Evolutionary conservation across 2,888 invertebrate genomes (phyloP), one percentile per base, ranked within the genome.

Genomic region (Barypeithes pellucidus): DNA sequence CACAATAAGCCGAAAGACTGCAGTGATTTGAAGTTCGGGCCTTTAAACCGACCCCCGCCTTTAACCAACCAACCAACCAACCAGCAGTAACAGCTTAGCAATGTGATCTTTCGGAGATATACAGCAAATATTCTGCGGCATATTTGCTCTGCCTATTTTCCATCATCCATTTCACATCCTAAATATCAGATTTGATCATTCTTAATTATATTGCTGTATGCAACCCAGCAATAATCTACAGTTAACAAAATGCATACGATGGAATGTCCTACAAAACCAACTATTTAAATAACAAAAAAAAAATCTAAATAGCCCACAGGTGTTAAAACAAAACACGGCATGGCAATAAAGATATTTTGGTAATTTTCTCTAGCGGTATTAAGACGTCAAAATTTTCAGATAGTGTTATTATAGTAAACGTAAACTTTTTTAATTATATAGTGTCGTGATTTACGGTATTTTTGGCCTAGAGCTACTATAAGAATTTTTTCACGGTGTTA

Each of bases 371-470:
- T 50, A 66, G 54, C 66, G 39, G 66, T 39, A 57, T 57, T 54
- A 66, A 66, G 50, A 52, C 52, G 66, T 66, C 52, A 66, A 66
- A 66, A 52, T 36, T 39, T 39, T 18, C n/a, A 66, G 54, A 66
- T 39, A 54, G 41, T 24, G 66, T 39, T 65, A 47, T 39, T 52
- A 57, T 57, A 54, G 16, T 54, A 39, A 52, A 54, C 47, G 20
- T 54, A 54, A 39, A 41, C 39, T 18, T 52, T 54, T 39, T 54
- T 66, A 66, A 66, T 66, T 66, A 66, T 66, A 66, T 50, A 39
- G 22, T 66, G 41, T 66, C 66, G 39, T 66, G 66, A 54, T 54
- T 47, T 54, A 66, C 66, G 66, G 66, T 66, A 52, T 36, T 52
- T 41, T 36, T 52, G 24, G 33, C 39, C 20, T 11, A 1, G 4